Evolutionary conservation across 2,113 vertebrate species (phyloP).

Genomic region (Carassius gibelio): DNA sequence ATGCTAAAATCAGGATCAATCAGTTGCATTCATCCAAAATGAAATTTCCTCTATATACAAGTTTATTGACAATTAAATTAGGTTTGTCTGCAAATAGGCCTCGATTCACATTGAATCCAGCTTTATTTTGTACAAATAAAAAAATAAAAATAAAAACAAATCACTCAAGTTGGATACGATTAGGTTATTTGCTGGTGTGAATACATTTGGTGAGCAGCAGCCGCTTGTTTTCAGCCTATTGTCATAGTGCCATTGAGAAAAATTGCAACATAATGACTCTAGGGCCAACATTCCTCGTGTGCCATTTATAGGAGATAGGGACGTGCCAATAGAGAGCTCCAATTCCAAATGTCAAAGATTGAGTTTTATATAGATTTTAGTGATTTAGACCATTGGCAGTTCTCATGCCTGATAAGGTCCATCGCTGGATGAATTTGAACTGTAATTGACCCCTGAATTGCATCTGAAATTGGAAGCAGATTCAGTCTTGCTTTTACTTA

Average conservation of each 20-base stretch:
- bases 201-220: not conserved
- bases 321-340: not conserved
- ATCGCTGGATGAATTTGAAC: not conserved
- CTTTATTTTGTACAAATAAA: conserved; percentile 4
- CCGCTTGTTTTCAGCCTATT: conserved; percentile 3
- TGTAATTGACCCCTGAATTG: conserved; percentile 11
- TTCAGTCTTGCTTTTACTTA: conserved; percentile 26
- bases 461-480: conserved; percentile 15
- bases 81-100: not conserved
- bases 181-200: conserved; percentile 14
- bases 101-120: not conserved
- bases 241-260: conserved; percentile 30
- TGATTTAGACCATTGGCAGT: not conserved
- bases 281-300: not conserved
- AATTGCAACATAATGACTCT: conserved; percentile 11
- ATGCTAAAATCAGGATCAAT: not conserved
- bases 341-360: not conserved
- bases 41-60: not conserved
- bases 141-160: not conserved
- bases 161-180: not conserved
- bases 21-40: not conserved
- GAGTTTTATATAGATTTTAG: conserved; percentile 3
- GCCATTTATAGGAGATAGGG: not conserved
- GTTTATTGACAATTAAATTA: conserved; percentile 5
- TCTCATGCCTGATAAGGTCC: not conserved